These are phyloP conservation scores for Betta splendens DNA, from an alignment of 2,797 vertebrate species.

Conservation along the genomic window DNA sequence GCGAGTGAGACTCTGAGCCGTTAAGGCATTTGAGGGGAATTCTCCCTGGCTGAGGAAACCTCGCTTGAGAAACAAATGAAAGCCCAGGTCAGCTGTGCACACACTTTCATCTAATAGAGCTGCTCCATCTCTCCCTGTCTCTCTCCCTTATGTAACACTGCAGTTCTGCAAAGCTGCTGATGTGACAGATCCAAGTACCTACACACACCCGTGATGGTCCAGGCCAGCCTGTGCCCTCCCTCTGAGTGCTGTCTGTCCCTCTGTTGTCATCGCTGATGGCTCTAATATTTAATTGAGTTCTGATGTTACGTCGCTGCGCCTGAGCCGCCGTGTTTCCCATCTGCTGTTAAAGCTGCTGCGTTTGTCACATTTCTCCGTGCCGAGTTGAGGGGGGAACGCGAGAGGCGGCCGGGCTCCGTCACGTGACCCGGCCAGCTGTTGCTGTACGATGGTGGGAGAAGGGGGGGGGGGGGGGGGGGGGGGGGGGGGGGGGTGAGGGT, in stretches of 20 bases:
- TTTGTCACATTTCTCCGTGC: background rate
- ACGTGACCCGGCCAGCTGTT: conserved; percentile 78
- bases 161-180: conserved; percentile 80
- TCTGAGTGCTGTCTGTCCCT: conserved; percentile 27
- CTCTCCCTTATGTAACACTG: conserved; percentile 74
- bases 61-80: conserved; percentile 1
- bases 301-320: conserved; percentile 2
- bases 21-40: conserved; percentile 1
- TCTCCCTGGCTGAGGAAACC: background rate
- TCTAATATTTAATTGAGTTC: conserved; percentile 16
- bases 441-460: conserved; percentile 65
- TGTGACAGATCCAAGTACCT: conserved; percentile 70
- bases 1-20: too few species aligned
- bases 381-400: conserved; percentile 29
- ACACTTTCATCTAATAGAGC: conserved; percentile 15
- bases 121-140: background rate
- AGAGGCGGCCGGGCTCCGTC: conserved; percentile 61
- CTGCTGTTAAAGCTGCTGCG: background rate
- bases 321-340: conserved; percentile 2
- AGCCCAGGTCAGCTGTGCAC: background rate
- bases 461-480: conserved; percentile 51
- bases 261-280: conserved; percentile 37
- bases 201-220: conserved; percentile 43
- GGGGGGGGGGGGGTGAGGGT: conserved; percentile 24
- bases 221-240: conserved; percentile 47